Base-by-base conservation (phyloP, 2,113 vertebrate species). In the Scatophagus argus region DNA sequence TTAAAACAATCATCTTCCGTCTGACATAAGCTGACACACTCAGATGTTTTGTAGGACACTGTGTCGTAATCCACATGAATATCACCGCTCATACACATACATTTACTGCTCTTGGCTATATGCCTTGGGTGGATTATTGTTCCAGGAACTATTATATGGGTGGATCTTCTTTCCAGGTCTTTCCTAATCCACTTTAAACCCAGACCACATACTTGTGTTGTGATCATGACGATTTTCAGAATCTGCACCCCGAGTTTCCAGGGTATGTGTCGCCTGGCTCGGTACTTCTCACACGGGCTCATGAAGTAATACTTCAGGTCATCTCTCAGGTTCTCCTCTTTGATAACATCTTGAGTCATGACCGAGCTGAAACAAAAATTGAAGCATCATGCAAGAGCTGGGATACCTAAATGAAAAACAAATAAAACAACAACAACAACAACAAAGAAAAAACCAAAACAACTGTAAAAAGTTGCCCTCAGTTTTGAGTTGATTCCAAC, bases 261-360 rank as follows among this genome's bases (percentile, higher is more conserved):
- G 0, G 98, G 98, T 60, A 97, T 87, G 67, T 97, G 96, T 55
- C 52, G 84, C 70, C 98, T 92, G 77, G 96, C 95, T 92, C 93
- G 92, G 92, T 97, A 99, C 89, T 99, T 99, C 90, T 99, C 97
- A 95, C 98, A 99, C 0, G 98, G 98, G 74, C 94, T 99, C 98
- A 99, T 99, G 88, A 99, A 99, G 92, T 99, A 99, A 87, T 96
- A 99, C 77, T 81, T 96, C 76, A 99, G 93, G 90, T 99, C 98
- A 82, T 97, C 95, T 87, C 95, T 96, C 81, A 99, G 91, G 11
- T 65, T 79, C 0, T 89, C 65, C 82, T 97, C 97, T 65, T 93
- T 94, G 43, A 95, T 89, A 21, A 90, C 31, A 58, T 97, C 96
- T 49, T 90, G 92, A 34, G 88, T 87, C 88, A 91, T 85, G 68